Evolutionary conservation across 92 coral and sea anemone species (phyloP).

Genomic region (Diadumene lineata): DNA sequence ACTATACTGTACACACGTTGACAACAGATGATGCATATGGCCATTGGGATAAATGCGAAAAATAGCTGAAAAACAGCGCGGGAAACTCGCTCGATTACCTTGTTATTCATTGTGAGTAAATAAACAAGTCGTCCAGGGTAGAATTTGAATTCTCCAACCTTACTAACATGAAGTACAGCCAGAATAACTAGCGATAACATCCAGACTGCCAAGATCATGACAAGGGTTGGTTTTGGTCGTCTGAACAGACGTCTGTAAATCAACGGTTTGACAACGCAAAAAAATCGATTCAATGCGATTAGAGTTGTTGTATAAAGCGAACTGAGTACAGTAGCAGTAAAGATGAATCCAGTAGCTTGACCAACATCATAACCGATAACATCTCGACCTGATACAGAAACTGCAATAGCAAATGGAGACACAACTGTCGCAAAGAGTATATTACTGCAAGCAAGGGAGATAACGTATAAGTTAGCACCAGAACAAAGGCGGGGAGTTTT

Average conservation of each 20-base stretch:
- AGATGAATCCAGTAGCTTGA: constrained; percentile 20
- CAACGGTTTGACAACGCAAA: constrained; percentile 38
- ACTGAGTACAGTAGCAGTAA: constrained; percentile 6
- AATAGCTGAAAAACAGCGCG: constrained; percentile 18
- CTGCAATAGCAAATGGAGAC: constrained; percentile 15
- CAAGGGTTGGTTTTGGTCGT: background rate
- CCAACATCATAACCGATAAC: constrained; percentile 11
- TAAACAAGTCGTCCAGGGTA: constrained; percentile 20
- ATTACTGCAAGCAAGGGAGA: constrained; percentile 20
- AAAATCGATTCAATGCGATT: constrained; percentile 27
- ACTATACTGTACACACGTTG: constrained; percentile 4
- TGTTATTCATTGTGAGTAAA: constrained; percentile 11
- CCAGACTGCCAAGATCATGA: constrained; percentile 24
- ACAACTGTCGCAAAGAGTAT: background rate
- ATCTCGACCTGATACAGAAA: constrained; percentile 6
- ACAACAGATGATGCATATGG: background rate
- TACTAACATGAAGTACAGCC: background rate
- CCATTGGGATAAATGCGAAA: constrained; percentile 20
- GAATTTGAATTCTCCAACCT: constrained; percentile 18
- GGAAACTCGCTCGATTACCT: constrained; percentile 9
- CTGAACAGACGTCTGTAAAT: constrained; percentile 20
- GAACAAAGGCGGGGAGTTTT: constrained; percentile 23
- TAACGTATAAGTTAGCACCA: constrained; percentile 14
- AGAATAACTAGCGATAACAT: background rate
- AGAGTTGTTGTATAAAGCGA: constrained; percentile 27